Conservation (phyloP, 2,888 invertebrate genomes). For the Papilio protenor region DNA sequence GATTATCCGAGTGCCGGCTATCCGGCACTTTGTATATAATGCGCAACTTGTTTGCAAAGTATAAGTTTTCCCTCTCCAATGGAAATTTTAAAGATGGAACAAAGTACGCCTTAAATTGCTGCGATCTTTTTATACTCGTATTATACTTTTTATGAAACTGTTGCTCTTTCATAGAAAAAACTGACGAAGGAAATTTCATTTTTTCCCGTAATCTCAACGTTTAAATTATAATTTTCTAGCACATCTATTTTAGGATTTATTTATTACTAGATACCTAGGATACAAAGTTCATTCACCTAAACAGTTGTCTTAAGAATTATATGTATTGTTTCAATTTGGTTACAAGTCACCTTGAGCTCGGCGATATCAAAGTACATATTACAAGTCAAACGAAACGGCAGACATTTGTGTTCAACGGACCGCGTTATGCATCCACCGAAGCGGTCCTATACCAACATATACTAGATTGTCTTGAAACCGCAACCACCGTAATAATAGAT, state of each 20-base stretch:
- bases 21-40: slow-evolving; percentile 6
- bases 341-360: not conserved
- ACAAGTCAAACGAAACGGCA: slow-evolving; percentile 6
- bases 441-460: not conserved
- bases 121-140: not conserved
- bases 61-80: slow-evolving; percentile 26
- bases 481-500: not conserved
- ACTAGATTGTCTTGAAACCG: not conserved
- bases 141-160: slow-evolving; percentile 10
- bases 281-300: not conserved
- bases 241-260: not conserved
- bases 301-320: not conserved
- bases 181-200: not conserved
- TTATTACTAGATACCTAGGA: not conserved
- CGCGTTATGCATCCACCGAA: not conserved
- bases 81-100: slow-evolving; percentile 16
- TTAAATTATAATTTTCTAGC: not conserved
- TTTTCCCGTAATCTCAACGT: not conserved
- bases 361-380: not conserved
- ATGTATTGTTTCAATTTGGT: not conserved
- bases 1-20: not conserved
- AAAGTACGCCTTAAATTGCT: slow-evolving; percentile 19
- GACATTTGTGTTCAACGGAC: slow-evolving; percentile 12
- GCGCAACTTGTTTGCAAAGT: slow-evolving; percentile 19
- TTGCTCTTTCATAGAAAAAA: slow-evolving; percentile 11